phyloP scores from a whole-genome alignment of 1,140 invertebrate genomes.

The Trichonephila inaurata region DNA sequence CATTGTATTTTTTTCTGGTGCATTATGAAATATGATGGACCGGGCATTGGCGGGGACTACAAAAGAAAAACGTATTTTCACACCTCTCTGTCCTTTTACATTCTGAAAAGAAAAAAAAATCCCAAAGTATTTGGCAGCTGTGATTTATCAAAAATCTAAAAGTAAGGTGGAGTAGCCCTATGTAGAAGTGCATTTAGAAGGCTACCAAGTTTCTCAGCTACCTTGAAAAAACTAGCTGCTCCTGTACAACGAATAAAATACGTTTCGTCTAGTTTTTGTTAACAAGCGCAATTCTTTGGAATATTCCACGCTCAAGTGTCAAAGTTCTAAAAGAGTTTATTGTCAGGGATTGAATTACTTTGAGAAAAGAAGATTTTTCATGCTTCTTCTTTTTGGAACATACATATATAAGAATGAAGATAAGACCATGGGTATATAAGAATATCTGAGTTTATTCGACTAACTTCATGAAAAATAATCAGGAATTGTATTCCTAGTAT shows the following conservation, averaged over 20 bases:
- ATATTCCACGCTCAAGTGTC: background rate
- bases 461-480: too few species aligned
- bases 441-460: too few species aligned
- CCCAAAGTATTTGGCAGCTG: constrained; percentile 42
- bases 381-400: background rate
- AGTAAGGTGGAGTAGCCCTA: background rate
- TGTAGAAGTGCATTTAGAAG: constrained; percentile 14
- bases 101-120: constrained; percentile 43
- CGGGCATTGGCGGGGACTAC: constrained; percentile 55
- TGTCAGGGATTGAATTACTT: background rate
- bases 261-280: background rate
- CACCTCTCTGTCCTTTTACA: constrained; percentile 49
- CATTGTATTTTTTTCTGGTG: constrained; percentile 68
- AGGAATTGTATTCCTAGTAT: too few species aligned
- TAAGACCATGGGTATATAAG: too few species aligned
- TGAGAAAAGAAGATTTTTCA: background rate
- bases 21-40: constrained; percentile 67
- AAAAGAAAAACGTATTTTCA: constrained; percentile 60
- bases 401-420: too few species aligned
- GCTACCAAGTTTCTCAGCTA: background rate
- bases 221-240: background rate
- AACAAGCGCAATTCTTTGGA: background rate
- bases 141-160: constrained; percentile 55
- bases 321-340: background rate
- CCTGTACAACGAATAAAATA: background rate